phyloP scores from a whole-genome alignment of 1,140 invertebrate genomes.

The Spodoptera litura region DNA sequence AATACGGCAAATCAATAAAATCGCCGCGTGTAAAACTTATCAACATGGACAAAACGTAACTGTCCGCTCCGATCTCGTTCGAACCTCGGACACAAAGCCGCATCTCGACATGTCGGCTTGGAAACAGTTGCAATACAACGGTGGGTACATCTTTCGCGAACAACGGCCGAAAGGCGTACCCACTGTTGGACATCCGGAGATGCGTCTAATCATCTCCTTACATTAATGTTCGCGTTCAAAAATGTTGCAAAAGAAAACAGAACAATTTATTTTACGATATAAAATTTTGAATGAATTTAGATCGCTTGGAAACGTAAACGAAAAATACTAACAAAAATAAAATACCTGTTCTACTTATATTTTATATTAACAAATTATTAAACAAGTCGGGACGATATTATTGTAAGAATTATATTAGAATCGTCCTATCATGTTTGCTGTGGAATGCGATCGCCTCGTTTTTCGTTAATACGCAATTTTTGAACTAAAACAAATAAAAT shows the following conservation, averaged over 20 bases:
- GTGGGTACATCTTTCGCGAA: constrained; percentile 43
- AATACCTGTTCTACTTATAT: constrained; percentile 72
- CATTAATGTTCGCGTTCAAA: constrained; percentile 44
- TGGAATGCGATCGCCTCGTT: constrained; percentile 69
- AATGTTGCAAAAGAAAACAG: constrained; percentile 72
- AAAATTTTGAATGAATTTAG: constrained; percentile 74
- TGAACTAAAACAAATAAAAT: constrained; percentile 41
- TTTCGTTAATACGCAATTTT: constrained; percentile 4
- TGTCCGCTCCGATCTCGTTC: constrained; percentile 66
- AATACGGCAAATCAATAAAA: constrained; percentile 82
- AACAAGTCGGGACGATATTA: constrained; percentile 83
- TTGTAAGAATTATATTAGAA: constrained; percentile 86
- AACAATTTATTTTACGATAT: constrained; percentile 64
- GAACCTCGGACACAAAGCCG: constrained; percentile 47
- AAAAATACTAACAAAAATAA: constrained; percentile 79
- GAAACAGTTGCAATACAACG: constrained; percentile 20
- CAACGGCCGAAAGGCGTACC: constrained; percentile 42
- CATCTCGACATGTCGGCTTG: constrained; percentile 30
- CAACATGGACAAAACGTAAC: constrained; percentile 75
- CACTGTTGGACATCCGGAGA: constrained; percentile 42
- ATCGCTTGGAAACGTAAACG: constrained; percentile 71
- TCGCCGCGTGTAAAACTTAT: constrained; percentile 81
- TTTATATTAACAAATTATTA: constrained; percentile 81
- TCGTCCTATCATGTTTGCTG: constrained; percentile 74
- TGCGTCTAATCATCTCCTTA: constrained; percentile 42